Evolutionary conservation across 30 jellyfish, hydroid and myxozoan species (phyloP).

Genomic region (Nemopilema nomurai): DNA sequence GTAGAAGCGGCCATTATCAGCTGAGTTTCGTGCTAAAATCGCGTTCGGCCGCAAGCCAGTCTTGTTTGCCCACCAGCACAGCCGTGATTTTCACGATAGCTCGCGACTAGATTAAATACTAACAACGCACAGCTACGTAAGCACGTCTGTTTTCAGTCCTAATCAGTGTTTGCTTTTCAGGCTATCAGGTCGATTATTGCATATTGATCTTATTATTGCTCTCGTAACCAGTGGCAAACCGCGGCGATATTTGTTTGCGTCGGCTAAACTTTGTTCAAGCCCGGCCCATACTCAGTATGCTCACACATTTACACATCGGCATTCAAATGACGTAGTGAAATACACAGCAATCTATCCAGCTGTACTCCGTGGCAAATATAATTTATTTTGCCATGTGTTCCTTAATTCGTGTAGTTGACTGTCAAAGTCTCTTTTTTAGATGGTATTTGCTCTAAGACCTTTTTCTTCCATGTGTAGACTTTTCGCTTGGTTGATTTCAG

Average conservation of each 20-base stretch:
- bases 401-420: no score
- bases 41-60: neutral
- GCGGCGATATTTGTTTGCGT: neutral
- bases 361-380: no score
- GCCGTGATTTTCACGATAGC: neutral
- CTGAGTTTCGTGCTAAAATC: no score
- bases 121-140: constrained; percentile 23
- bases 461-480: no score
- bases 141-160: neutral
- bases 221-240: neutral
- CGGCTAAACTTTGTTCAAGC: neutral
- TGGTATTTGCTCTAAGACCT: no score
- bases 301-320: neutral
- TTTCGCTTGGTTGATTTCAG: no score
- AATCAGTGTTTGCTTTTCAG: constrained; percentile 2
- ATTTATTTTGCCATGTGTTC: no score
- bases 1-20: no score
- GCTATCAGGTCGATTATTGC: neutral
- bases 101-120: neutral
- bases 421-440: no score
- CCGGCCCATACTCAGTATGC: neutral
- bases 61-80: neutral
- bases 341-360: no score
- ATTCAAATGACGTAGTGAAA: no score
- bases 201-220: neutral